Percentiles rank a stretch among this genome's conserved stretches.
phyloP scores from a whole-genome alignment of 2,113 vertebrate species.

The Stegostoma tigrinum region DNA sequence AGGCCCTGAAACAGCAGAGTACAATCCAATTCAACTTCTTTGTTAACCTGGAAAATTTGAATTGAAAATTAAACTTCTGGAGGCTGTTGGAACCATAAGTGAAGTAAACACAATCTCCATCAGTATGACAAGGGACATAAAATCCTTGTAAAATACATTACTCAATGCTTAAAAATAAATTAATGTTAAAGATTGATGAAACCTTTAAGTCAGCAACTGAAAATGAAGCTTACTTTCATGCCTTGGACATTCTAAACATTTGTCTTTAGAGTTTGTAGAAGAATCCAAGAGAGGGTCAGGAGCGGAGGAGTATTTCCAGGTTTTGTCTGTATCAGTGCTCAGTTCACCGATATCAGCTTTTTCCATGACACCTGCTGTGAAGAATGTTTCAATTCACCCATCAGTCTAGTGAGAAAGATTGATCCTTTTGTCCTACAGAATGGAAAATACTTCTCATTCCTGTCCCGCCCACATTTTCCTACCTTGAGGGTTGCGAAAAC shows the following conservation, averaged over 20 bases:
- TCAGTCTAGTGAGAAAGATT: not conserved
- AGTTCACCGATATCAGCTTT: not conserved
- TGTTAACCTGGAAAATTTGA: not conserved
- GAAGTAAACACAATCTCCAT: not conserved
- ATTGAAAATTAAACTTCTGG: not conserved
- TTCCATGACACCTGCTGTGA: constrained; percentile 26
- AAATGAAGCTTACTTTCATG: not conserved
- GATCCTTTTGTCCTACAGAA: not conserved
- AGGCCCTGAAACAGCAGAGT: not conserved
- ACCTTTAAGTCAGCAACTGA: not conserved
- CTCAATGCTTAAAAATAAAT: not conserved
- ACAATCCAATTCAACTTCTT: not conserved
- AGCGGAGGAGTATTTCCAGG: not conserved
- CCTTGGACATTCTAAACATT: not conserved
- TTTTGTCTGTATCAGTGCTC: not conserved
- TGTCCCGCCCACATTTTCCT: constrained; percentile 11
- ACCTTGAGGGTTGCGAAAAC: not conserved
- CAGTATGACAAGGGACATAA: not conserved
- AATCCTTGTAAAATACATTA: not conserved
- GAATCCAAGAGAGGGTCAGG: not conserved
- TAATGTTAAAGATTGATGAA: not conserved
- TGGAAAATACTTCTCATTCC: constrained; percentile 33
- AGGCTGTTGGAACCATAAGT: not conserved
- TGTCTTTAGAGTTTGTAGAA: not conserved
- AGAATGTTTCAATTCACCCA: not conserved